Evolutionary conservation across 2,888 invertebrate genomes (phyloP).

Genomic region (Oscheius sp.): DNA sequence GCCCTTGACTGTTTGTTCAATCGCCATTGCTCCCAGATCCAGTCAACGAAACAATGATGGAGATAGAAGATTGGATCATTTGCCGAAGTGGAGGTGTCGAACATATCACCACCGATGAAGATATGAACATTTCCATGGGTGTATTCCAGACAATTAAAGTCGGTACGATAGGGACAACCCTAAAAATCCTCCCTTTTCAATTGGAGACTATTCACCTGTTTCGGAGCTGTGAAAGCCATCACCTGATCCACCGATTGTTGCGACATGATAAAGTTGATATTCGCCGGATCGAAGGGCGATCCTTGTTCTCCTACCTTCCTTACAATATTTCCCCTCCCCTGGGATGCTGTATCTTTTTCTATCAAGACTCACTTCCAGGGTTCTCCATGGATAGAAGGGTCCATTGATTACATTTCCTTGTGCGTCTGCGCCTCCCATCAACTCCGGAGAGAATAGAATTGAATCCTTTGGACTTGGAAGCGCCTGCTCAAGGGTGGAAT

Average conservation of each 20-base stretch:
- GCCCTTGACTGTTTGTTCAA: slow-evolving; percentile 36
- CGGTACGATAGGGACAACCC: slow-evolving; percentile 55
- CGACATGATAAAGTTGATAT: slow-evolving; percentile 55
- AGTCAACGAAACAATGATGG: slow-evolving; percentile 71
- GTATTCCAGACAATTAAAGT: slow-evolving; percentile 58
- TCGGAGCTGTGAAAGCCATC: slow-evolving; percentile 62
- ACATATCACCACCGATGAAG: slow-evolving; percentile 63
- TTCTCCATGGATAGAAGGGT: slow-evolving; percentile 58
- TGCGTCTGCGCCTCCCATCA: slow-evolving; percentile 46
- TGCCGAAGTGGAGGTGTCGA: slow-evolving; percentile 58
- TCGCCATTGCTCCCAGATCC: slow-evolving; percentile 69
- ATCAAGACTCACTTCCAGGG: slow-evolving; percentile 38
- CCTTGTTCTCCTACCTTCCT: slow-evolving; percentile 56
- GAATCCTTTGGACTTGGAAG: slow-evolving; percentile 57
- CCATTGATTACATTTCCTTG: slow-evolving; percentile 48
- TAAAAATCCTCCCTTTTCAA: not conserved
- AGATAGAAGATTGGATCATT: slow-evolving; percentile 71
- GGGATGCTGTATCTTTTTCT: not conserved
- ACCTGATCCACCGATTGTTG: slow-evolving; percentile 61
- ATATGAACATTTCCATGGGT: slow-evolving; percentile 64
- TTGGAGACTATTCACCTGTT: slow-evolving; percentile 31
- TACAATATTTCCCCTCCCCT: slow-evolving; percentile 45
- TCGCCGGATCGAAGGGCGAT: slow-evolving; percentile 42
- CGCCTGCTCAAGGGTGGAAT: slow-evolving; percentile 47
- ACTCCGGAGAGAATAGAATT: slow-evolving; percentile 48